Evolutionary conservation across 2,888 invertebrate species (phyloP), one percentile per base, ranked within the genome.

Genomic region (Euplagia quadripunctaria): DNA sequence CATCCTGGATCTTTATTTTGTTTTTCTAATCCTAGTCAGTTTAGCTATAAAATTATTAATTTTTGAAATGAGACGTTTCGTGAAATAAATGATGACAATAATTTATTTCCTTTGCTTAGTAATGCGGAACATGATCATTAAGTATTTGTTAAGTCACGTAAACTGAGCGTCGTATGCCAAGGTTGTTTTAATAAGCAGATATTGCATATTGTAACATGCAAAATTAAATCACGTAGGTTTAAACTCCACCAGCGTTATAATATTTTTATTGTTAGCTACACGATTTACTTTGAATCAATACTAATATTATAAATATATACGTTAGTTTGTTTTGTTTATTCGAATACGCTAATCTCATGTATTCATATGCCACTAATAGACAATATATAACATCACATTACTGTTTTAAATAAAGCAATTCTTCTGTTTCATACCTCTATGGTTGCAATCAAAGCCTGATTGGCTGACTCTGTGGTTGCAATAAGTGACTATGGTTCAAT

Each of bases 141-240:
- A 68, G 58, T 77, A 77, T 82, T 80, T 71, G 70, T 52, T 69
- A 55, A 74, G 82, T 77, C 86, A 87, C 84, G 86, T 86, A 79
- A 42, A 74, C 72, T 64, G 69, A 31, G 67, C 73, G 71, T 68
- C 64, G 46, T 68, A 68, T 16, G 68, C 42, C 78, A 82, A 81
- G 82, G 83, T 77, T 79, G 51, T 65, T 68, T 8, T 4, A 69
- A 61, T 64, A 31, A 63, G 68, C 72, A 16, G 49, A 4, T 4
- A 31, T 49, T 16, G 65, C 65, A 65, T 65, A 49, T 65, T 46
- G 16, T 65, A 20, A 49, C 16, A 20, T 55, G n/a, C 9, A 55
- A 55, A n/a, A 55, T 20, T 55, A 55, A 55, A n/a, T 55, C 55
- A 55, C 55, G 55, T 55, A 55, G 55, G 55, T 55, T 20, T 20